A percentile compares a stretch with the other conserved stretches of the same genome.
Evolutionary conservation across 2,113 vertebrate genomes (phyloP).

Genomic region (Paratilapia polleni): DNA sequence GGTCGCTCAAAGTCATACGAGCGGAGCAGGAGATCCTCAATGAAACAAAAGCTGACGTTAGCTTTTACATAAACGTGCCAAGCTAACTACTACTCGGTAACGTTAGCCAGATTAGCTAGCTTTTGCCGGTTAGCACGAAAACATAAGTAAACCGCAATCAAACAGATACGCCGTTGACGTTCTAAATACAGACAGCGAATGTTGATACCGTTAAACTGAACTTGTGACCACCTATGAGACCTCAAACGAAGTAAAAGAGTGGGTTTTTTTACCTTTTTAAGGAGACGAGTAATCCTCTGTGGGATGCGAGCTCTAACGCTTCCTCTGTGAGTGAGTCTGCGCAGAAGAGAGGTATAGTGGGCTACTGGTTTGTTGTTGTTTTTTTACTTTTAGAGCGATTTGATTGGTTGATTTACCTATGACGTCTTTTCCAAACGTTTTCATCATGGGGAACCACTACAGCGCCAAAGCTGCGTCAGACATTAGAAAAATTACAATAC

Average conservation of each 20-base stretch:
- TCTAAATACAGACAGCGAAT: neutral
- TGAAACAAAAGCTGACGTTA: conserved; percentile 65
- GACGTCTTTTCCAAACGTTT: neutral
- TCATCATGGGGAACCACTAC: neutral
- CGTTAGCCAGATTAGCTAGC: conserved; percentile 61
- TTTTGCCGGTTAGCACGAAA: conserved; percentile 70
- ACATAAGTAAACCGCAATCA: neutral
- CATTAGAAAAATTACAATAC: neutral
- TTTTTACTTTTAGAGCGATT: neutral
- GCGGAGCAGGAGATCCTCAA: neutral
- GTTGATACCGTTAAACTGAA: neutral
- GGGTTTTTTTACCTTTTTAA: conserved; percentile 58
- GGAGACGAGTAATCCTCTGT: conserved; percentile 50
- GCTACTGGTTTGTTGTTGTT: neutral
- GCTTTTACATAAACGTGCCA: conserved; percentile 36
- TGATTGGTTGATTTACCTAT: conserved; percentile 45
- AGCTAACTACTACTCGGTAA: conserved; percentile 42
- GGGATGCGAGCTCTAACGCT: conserved; percentile 33
- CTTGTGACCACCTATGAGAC: neutral
- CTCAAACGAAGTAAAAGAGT: neutral
- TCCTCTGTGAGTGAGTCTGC: conserved; percentile 56
- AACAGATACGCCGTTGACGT: rapidly evolving
- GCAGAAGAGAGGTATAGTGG: conserved; percentile 22
- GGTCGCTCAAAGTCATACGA: neutral
- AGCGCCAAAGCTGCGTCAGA: neutral